Conservation (phyloP, 1,140 invertebrate genomes). For the Liolophura sinensis region DNA sequence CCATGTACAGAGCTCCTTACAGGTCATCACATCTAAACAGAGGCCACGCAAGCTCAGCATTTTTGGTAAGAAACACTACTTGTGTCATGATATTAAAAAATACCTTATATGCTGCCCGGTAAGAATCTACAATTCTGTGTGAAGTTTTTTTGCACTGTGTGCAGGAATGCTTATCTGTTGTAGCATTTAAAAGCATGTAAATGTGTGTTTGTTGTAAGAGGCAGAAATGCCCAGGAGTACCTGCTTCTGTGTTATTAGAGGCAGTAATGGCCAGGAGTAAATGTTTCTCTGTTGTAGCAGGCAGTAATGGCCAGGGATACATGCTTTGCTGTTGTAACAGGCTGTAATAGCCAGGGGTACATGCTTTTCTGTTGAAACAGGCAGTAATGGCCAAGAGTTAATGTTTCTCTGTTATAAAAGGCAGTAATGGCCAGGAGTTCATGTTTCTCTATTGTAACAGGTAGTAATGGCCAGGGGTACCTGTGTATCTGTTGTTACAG, state of each 20-base stretch:
- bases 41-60: conserved; percentile 93
- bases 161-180: no score
- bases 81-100: conserved; percentile 5
- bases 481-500: no score
- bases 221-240: conserved; percentile 60
- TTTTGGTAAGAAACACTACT: conserved; percentile 64
- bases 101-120: background rate
- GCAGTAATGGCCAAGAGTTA: no score
- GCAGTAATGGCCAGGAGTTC: background rate
- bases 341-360: conserved; percentile 69
- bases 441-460: no score
- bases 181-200: no score
- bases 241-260: conserved; percentile 55
- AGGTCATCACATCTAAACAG: conserved; percentile 98
- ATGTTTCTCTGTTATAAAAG: background rate
- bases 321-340: conserved; percentile 45
- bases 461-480: no score
- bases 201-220: no score
- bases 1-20: conserved; percentile 76
- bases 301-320: no score
- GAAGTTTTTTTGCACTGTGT: background rate
- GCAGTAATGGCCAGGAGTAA: conserved; percentile 96
- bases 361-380: background rate
- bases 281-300: conserved; percentile 69
- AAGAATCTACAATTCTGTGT: conserved; percentile 10